phyloP scores from a whole-genome alignment of 2,113 vertebrate genomes.

The Oxyura jamaicensis region DNA sequence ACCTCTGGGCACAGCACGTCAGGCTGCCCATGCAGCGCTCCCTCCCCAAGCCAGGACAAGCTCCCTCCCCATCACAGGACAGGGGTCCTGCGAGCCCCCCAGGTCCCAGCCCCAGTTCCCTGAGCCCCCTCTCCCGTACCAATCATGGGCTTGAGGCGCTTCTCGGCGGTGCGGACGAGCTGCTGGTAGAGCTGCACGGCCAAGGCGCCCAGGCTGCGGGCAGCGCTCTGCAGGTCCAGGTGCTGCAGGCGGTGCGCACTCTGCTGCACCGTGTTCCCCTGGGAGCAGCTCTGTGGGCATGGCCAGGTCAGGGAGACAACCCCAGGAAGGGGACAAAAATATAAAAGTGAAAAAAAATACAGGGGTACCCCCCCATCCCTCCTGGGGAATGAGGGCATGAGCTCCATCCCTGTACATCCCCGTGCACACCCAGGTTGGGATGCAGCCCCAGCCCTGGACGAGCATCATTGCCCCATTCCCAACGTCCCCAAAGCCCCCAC shows the following conservation, averaged over 20 bases:
- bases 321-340: too few species aligned
- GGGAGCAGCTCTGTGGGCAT: neutral
- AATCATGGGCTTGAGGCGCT: slow-evolving; percentile 76
- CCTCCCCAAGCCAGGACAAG: accelerated
- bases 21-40: accelerated
- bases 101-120: neutral
- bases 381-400: too few species aligned
- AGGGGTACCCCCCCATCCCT: too few species aligned
- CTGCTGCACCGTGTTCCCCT: neutral
- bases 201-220: slow-evolving; percentile 69
- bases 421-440: neutral
- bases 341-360: too few species aligned
- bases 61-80: accelerated
- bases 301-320: neutral
- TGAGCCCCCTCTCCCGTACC: slow-evolving; percentile 28
- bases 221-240: slow-evolving; percentile 59
- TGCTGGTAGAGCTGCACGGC: slow-evolving; percentile 85
- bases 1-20: too few species aligned
- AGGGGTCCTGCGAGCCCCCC: accelerated
- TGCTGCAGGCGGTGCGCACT: slow-evolving; percentile 51
- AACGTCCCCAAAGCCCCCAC: neutral
- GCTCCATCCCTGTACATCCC: too few species aligned
- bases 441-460: neutral
- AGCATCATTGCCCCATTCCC: too few species aligned
- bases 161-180: slow-evolving; percentile 76